These are phyloP conservation scores for Todiramphus chloris DNA, from an alignment of 2,113 vertebrate genomes.

Conservation along the genomic window DNA sequence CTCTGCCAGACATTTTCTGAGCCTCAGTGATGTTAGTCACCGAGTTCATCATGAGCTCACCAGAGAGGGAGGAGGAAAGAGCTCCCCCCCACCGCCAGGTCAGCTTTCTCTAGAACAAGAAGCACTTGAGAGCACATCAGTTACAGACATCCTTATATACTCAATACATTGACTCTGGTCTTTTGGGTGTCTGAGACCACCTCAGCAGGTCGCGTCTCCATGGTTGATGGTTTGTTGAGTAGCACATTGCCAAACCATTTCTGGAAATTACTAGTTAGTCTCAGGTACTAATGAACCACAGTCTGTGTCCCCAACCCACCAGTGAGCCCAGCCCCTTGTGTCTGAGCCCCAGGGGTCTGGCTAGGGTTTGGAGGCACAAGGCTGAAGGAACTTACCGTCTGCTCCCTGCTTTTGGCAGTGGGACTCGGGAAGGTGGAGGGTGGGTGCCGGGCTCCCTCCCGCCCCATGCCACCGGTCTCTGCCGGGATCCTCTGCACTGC, in stretches of 20 bases:
- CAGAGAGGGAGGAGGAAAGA: neutral
- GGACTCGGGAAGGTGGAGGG: neutral
- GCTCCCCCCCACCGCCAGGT: neutral
- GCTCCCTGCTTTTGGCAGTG: neutral
- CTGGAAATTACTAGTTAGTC: neutral
- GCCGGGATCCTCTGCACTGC: neutral
- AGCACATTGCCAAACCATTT: neutral
- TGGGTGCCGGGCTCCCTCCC: neutral
- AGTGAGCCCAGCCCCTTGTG: rapidly evolving
- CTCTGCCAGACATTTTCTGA: neutral
- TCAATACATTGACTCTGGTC: neutral
- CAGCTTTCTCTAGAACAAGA: neutral
- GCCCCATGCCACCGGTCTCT: neutral
- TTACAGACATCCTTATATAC: neutral
- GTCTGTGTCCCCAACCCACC: rapidly evolving
- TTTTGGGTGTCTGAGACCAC: neutral
- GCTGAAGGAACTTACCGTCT: neutral
- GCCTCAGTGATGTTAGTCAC: neutral
- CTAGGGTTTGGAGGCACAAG: neutral
- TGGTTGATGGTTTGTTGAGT: neutral
- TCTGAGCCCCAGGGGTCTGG: rapidly evolving
- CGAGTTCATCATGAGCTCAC: neutral
- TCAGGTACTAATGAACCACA: rapidly evolving
- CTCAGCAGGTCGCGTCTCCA: neutral
- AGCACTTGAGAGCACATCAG: neutral